Evolutionary conservation across 1,140 invertebrate genomes (phyloP).

Genomic region (Papilio aristodemus): DNA sequence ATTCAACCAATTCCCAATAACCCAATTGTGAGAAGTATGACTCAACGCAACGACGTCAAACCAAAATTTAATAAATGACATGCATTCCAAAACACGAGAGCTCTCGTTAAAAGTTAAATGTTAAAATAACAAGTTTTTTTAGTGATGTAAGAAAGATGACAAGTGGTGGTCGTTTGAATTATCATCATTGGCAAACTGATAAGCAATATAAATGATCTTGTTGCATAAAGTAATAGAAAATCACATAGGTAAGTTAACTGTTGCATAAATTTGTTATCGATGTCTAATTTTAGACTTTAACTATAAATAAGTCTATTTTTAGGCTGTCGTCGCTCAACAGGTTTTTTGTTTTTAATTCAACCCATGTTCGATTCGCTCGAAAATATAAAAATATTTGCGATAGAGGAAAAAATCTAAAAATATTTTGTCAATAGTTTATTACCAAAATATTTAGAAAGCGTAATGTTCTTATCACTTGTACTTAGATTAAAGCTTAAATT

Average conservation of each 20-base stretch:
- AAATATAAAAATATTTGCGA: too few relatives aligned
- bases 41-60: slow-evolving; percentile 42
- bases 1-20: slow-evolving; percentile 37
- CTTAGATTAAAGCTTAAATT: too few relatives aligned
- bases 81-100: slow-evolving; percentile 40
- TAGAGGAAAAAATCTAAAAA: too few relatives aligned
- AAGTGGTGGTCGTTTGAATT: slow-evolving; percentile 10
- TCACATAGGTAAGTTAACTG: not conserved
- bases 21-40: slow-evolving; percentile 34
- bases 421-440: too few relatives aligned
- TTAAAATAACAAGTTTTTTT: slow-evolving; percentile 57
- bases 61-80: slow-evolving; percentile 55
- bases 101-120: slow-evolving; percentile 56
- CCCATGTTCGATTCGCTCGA: too few relatives aligned
- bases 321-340: too few relatives aligned
- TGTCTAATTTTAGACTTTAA: not conserved
- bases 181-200: slow-evolving; percentile 2
- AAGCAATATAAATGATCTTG: not conserved
- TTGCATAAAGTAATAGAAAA: not conserved
- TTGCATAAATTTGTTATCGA: not conserved
- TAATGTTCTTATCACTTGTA: too few relatives aligned
- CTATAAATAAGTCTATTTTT: too few relatives aligned
- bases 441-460: too few relatives aligned
- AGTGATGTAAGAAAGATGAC: slow-evolving; percentile 29
- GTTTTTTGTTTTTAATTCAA: too few relatives aligned